phyloP scores from a whole-genome alignment of 2,113 vertebrate species.

The Artemisiospiza belli region DNA sequence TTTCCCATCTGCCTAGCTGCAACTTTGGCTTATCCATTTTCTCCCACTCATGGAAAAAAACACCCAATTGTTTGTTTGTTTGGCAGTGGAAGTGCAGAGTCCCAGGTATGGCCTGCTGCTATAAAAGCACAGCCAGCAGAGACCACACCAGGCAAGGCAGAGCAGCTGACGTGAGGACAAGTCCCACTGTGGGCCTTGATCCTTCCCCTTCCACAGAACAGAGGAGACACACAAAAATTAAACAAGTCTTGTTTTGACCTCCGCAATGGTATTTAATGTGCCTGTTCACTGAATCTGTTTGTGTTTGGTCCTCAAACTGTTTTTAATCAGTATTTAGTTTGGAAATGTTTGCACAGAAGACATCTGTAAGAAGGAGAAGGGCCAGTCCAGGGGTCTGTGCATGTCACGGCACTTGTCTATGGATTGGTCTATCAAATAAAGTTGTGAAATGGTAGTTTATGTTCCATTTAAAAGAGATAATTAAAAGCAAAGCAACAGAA shows the following conservation, averaged over 20 bases:
- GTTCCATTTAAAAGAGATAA: slow-evolving; percentile 36
- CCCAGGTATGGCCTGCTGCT: not conserved
- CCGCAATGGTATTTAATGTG: not conserved
- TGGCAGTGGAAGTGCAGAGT: not conserved
- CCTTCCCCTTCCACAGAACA: not conserved
- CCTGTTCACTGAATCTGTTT: not conserved
- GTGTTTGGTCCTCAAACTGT: not conserved
- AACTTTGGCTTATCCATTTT: not conserved
- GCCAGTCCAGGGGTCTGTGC: not conserved
- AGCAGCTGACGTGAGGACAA: not conserved
- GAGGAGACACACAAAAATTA: not conserved
- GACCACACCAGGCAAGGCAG: not conserved
- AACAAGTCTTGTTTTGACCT: not conserved
- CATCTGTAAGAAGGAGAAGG: not conserved
- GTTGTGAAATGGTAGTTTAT: slow-evolving; percentile 39
- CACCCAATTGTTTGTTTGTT: not conserved
- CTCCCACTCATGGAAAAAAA: not conserved
- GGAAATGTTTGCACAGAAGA: not conserved
- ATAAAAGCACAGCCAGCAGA: not conserved
- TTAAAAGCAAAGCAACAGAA: slow-evolving; percentile 51
- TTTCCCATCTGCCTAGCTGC: not conserved
- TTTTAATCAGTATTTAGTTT: slow-evolving; percentile 15
- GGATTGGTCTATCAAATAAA: not conserved
- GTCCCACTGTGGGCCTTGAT: not conserved
- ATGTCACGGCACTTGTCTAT: not conserved